Percentiles rank a stretch among this genome's conserved stretches.
Evolutionary conservation across 2,888 invertebrate genomes (phyloP).

Genomic region (Galerucella nymphaeae): DNA sequence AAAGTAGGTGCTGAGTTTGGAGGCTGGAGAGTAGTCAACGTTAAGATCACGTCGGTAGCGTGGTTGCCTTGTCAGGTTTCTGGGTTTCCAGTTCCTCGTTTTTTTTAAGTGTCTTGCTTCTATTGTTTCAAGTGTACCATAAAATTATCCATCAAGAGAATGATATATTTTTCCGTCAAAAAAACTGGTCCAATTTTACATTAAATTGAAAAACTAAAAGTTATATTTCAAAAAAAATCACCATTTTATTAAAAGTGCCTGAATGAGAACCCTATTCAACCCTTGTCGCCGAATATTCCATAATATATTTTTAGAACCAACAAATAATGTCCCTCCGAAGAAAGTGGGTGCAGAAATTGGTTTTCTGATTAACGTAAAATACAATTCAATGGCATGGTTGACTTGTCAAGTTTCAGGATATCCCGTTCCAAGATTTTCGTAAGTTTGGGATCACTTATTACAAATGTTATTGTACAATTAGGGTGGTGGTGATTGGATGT

Average conservation of each 20-base stretch:
- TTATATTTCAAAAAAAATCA: neutral
- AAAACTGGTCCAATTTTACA: too few species aligned
- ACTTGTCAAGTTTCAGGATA: constrained; percentile 77
- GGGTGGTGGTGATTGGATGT: too few species aligned
- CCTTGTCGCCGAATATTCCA: neutral
- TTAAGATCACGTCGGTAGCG: constrained; percentile 67
- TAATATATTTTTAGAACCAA: constrained; percentile 66
- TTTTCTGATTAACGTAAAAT: constrained; percentile 70
- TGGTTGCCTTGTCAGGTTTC: constrained; percentile 78
- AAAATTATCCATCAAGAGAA: too few species aligned
- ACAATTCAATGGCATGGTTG: constrained; percentile 70
- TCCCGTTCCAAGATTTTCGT: constrained; percentile 78
- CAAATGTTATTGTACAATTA: too few species aligned
- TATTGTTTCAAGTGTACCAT: neutral
- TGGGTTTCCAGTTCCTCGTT: constrained; percentile 76
- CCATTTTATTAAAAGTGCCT: neutral
- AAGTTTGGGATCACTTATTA: constrained; percentile 60
- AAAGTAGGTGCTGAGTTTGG: constrained; percentile 68
- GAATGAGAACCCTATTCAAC: too few species aligned
- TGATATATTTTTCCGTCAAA: too few species aligned
- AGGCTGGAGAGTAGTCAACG: constrained; percentile 72
- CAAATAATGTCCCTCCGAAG: constrained; percentile 73
- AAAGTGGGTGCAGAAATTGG: constrained; percentile 68
- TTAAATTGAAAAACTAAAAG: too few species aligned
- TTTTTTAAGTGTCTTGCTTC: constrained; percentile 70